Conservation (phyloP, 1,140 invertebrate genomes). For the Octopus sinensis region DNA sequence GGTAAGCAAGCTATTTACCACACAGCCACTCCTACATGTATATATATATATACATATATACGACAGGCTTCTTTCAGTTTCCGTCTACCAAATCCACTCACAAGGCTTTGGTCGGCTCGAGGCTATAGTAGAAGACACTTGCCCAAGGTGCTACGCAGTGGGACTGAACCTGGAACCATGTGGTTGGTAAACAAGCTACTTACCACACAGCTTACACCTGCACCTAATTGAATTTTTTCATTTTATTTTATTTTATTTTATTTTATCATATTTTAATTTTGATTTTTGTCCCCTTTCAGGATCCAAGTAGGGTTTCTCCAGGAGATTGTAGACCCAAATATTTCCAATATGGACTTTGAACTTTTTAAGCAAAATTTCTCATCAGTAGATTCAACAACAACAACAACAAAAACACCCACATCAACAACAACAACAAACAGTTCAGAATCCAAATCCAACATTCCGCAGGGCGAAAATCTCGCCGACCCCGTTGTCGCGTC, state of each 20-base stretch:
- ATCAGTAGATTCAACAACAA: not conserved
- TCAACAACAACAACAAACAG: not conserved
- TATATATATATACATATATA: too few relatives aligned
- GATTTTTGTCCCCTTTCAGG: conserved; percentile 54
- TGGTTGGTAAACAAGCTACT: not conserved
- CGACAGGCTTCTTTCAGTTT: too few relatives aligned
- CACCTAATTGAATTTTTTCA: not conserved
- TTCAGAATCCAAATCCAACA: not conserved
- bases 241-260: not conserved
- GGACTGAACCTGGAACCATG: too few relatives aligned
- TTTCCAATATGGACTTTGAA: conserved; percentile 72
- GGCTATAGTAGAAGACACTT: too few relatives aligned
- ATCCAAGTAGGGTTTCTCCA: conserved; percentile 76
- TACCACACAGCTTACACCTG: not conserved
- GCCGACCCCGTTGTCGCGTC: not conserved
- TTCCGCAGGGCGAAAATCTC: not conserved
- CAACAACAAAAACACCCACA: not conserved
- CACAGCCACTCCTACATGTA: too few relatives aligned
- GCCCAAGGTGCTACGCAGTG: too few relatives aligned
- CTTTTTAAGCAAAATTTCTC: conserved; percentile 48
- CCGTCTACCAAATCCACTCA: too few relatives aligned
- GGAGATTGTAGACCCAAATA: conserved; percentile 78
- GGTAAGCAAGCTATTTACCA: too few relatives aligned
- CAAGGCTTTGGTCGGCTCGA: too few relatives aligned
- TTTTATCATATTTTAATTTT: conserved; percentile 14